Percentiles rank a stretch among this genome's conserved stretches.
phyloP scores from a whole-genome alignment of 2,113 vertebrate species.

The Columba livia region DNA sequence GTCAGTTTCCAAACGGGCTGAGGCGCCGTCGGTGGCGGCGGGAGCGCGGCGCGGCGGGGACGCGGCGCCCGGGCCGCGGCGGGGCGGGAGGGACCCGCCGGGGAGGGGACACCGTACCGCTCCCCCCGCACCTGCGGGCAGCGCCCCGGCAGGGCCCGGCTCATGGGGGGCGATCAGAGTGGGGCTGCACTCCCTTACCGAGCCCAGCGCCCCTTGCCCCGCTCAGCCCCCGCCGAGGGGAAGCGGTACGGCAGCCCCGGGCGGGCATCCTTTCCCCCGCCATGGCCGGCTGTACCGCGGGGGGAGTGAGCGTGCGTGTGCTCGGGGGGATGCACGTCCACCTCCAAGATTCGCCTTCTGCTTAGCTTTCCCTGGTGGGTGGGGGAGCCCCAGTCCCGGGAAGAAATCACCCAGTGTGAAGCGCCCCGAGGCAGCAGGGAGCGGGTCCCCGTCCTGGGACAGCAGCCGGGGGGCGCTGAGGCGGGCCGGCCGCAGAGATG shows the following conservation, averaged over 20 bases:
- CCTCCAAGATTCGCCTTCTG: neutral
- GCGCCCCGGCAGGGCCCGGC: neutral
- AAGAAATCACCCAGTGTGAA: neutral
- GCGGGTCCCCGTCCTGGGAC: neutral
- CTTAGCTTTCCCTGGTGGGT: neutral
- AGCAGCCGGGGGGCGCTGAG: neutral
- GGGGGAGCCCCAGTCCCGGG: neutral
- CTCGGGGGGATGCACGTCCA: neutral
- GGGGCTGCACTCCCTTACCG: neutral
- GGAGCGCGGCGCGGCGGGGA: neutral
- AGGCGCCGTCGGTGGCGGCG: slow-evolving; percentile 70
- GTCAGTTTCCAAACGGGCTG: slow-evolving; percentile 68
- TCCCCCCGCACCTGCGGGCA: too few relatives aligned
- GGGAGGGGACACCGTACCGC: neutral
- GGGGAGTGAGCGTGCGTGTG: too few relatives aligned
- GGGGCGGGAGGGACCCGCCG: neutral
- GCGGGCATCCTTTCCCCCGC: too few relatives aligned
- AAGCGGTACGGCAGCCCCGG: neutral
- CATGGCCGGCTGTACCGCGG: too few relatives aligned
- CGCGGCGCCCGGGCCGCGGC: neutral
- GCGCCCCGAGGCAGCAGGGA: neutral
- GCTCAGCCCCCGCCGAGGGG: neutral
- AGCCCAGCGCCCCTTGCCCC: too few relatives aligned
- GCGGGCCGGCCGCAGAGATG: neutral
- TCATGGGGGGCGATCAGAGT: neutral